phyloP scores from a whole-genome alignment of 2,113 vertebrate genomes.

The Prolemur simus region DNA sequence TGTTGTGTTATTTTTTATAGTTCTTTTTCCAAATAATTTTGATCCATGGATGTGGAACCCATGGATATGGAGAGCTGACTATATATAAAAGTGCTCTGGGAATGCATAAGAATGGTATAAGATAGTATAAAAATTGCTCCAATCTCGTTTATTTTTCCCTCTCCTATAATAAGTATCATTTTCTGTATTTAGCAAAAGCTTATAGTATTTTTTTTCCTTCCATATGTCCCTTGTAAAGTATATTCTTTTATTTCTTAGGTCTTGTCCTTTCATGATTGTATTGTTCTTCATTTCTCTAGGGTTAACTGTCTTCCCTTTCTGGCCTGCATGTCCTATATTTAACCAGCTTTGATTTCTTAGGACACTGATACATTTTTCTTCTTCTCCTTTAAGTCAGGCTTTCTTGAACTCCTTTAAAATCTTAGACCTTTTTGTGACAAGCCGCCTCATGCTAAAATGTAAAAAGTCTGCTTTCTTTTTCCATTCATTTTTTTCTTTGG shows the following conservation, averaged over 20 bases:
- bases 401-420: not conserved
- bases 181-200: not conserved
- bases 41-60: not conserved
- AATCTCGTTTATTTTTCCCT: not conserved
- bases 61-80: not conserved
- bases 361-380: not conserved
- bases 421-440: not conserved
- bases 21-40: not conserved
- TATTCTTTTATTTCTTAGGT: not conserved
- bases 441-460: not conserved
- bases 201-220: not conserved
- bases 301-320: not conserved
- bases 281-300: not conserved
- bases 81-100: not conserved
- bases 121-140: not conserved
- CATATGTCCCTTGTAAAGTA: not conserved
- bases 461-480: not conserved
- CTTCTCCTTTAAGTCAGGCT: not conserved
- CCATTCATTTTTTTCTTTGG: conserved; percentile 9
- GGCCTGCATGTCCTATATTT: not conserved
- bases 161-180: not conserved
- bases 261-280: not conserved
- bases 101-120: not conserved
- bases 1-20: too few species aligned
- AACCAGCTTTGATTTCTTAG: not conserved